These are phyloP conservation scores for Nyctalus aviator DNA, from an alignment of 2,797 vertebrate genomes.

Conservation along the genomic window DNA sequence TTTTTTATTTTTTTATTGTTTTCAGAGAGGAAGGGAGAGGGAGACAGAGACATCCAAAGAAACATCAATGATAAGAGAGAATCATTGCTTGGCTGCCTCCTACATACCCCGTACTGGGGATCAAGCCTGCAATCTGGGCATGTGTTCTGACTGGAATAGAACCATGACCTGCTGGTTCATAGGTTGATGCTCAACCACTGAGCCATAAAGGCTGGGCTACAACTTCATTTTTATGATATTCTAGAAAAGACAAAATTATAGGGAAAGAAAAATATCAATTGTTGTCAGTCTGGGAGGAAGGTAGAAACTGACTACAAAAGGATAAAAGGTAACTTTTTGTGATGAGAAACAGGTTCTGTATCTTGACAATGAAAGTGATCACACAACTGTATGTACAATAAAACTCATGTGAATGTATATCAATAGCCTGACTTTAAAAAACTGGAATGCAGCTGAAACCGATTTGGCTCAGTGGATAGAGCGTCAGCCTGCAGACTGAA, in stretches of 20 bases:
- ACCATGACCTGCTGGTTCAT: too few relatives aligned
- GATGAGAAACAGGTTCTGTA: conserved; percentile 4
- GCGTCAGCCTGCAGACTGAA: too few relatives aligned
- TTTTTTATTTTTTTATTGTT: too few relatives aligned
- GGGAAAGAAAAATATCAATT: conserved; percentile 15
- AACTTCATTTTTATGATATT: conserved; percentile 48
- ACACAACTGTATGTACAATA: not conserved
- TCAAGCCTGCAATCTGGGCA: too few relatives aligned
- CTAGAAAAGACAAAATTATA: conserved; percentile 28
- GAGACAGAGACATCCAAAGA: too few relatives aligned
- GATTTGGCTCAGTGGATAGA: too few relatives aligned
- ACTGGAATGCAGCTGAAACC: not conserved
- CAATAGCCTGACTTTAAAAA: conserved; percentile 36
- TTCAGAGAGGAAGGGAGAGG: too few relatives aligned
- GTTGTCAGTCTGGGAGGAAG: not conserved
- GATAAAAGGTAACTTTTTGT: not conserved
- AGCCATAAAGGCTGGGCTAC: not conserved
- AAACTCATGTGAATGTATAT: not conserved
- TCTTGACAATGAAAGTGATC: not conserved
- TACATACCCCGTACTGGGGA: too few relatives aligned
- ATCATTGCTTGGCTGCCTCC: too few relatives aligned
- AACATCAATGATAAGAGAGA: too few relatives aligned
- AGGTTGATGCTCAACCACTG: too few relatives aligned
- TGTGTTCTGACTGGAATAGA: too few relatives aligned
- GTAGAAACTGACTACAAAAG: conserved; percentile 28